Conservation (phyloP, 2,888 invertebrate genomes). For the Tipula vernalis region DNA sequence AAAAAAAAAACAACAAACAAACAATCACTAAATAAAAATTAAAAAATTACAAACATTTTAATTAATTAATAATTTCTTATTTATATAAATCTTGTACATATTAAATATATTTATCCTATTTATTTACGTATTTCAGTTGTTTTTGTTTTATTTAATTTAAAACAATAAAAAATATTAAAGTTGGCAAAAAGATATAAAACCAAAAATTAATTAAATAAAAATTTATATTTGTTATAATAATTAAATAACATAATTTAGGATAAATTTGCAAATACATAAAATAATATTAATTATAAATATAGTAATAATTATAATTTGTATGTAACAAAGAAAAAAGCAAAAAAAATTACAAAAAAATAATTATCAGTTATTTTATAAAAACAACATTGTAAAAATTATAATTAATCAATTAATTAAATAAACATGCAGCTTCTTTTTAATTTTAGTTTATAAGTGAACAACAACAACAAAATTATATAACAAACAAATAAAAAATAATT, state of each 20-base stretch:
- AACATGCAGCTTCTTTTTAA: background rate
- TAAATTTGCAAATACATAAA: background rate
- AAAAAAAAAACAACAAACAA: background rate
- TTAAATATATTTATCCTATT: background rate
- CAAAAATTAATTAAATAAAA: background rate
- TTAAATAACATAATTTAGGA: background rate
- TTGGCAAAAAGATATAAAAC: background rate
- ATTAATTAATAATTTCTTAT: background rate
- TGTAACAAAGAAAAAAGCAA: background rate
- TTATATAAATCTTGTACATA: background rate
- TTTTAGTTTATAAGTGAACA: background rate
- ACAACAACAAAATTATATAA: background rate
- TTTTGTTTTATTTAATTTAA: background rate
- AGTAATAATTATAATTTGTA: background rate
- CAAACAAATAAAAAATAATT: background rate
- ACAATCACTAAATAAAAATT: background rate
- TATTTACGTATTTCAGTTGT: background rate
- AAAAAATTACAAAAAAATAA: background rate
- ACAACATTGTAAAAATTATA: background rate
- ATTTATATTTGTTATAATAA: background rate
- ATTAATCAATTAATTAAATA: background rate
- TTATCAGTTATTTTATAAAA: background rate
- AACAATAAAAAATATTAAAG: background rate
- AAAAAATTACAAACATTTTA: background rate
- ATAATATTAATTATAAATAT: background rate